Evolutionary conservation across 2,113 vertebrate species (phyloP).

Genomic region (Cyanistes caeruleus): DNA sequence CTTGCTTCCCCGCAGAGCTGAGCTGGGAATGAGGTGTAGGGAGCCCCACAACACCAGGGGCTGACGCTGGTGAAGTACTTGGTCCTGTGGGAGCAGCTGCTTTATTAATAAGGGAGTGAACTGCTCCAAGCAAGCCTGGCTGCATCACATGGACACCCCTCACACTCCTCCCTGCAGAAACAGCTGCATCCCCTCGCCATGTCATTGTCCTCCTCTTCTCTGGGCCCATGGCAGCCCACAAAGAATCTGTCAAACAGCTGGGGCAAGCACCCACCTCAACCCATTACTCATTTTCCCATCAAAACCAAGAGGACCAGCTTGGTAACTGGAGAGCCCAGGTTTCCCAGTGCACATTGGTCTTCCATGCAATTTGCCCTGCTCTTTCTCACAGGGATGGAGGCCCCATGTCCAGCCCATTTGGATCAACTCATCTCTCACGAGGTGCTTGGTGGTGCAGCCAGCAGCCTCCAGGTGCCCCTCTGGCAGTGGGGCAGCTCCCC

Average conservation of each 20-base stretch:
- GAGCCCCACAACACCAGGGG: not conserved
- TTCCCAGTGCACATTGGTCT: not conserved
- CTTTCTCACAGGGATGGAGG: not conserved
- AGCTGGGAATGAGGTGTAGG: not conserved
- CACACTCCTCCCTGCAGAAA: not conserved
- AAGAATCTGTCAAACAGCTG: not conserved
- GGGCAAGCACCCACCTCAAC: not conserved
- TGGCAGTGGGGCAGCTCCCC: not conserved
- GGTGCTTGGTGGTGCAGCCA: not conserved
- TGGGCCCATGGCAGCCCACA: not conserved
- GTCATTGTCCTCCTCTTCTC: not conserved
- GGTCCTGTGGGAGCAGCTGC: not conserved
- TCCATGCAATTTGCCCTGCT: not conserved
- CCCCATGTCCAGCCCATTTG: accelerated
- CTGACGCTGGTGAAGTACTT: not conserved
- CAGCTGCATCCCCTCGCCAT: accelerated
- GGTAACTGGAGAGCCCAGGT: not conserved
- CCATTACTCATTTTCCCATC: not conserved
- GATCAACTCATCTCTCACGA: accelerated
- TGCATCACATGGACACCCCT: accelerated
- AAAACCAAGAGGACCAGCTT: not conserved
- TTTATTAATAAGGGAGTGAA: not conserved
- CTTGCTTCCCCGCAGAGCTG: not conserved
- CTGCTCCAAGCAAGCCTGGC: not conserved
- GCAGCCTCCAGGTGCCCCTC: not conserved